Evolutionary conservation across 64 coral and sea anemone species (phyloP), one percentile per base, ranked within the genome.

Genomic region (Montipora sp.): DNA sequence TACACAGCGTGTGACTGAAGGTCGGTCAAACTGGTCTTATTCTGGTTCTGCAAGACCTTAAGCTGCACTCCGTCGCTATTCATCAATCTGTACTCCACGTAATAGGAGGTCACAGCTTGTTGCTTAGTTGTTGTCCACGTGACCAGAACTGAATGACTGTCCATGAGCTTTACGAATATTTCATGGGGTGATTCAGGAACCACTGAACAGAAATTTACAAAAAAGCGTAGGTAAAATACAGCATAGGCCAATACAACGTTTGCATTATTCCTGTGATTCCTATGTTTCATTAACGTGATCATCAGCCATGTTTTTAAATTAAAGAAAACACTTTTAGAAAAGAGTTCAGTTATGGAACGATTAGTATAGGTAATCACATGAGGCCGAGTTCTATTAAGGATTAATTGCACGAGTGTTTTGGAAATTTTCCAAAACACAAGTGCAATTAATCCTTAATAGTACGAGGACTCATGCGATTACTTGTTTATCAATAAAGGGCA

Each of bases 111-210:
- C 46, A 85, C 15, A 48, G 21, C 0, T 47, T 20, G 44, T 65
- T 85, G 82, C 8, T 69, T 4, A 21, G 18, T 45, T 11, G 23
- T 85, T 85, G 45, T 48, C 82, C 82, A 85, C 47, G 46, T 51
- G 82, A 85, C 46, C 45, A 85, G 82, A 4, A 43, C 82, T 50
- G 82, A 85, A 45, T 70, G 61, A 49, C 82, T 71, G 82, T 85
- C 44, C 82, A 85, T 85, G 7, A 23, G 82, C 13, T 85, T 68
- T 12, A 85, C 82, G 7, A 3, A 15, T 11, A 85, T 3, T n/a
- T 72, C 65, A 9, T 46, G 13, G 20, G 82, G 82, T 71, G 82
- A 49, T 8, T 65, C 19, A 50, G 82, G 82, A 85, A 70, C 48
- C 45, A 72, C 82, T 85, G 65, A 16, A 72, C 65, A 49, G 65